Evolutionary conservation across 2,888 invertebrate species (phyloP).

Genomic region (Himalopsyche tibetana): DNA sequence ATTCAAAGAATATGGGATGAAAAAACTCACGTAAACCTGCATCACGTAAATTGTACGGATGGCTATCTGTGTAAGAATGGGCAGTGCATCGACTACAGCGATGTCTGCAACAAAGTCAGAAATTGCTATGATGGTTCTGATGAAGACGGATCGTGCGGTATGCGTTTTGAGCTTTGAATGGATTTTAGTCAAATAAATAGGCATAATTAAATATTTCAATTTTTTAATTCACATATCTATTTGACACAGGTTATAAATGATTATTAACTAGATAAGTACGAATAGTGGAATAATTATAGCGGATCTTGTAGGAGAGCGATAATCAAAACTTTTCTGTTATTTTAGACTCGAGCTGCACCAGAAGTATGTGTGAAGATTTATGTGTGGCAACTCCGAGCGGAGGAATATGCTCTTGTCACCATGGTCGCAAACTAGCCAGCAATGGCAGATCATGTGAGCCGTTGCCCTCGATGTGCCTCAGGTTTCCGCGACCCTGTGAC

Average conservation of each 20-base stretch:
- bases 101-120: slow-evolving; percentile 79
- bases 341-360: slow-evolving; percentile 72
- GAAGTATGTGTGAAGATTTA: slow-evolving; percentile 75
- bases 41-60: slow-evolving; percentile 69
- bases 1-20: slow-evolving; percentile 18
- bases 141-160: slow-evolving; percentile 80
- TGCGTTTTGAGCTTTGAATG: no score
- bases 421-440: slow-evolving; percentile 77
- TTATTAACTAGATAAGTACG: no score
- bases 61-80: slow-evolving; percentile 79
- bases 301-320: background rate
- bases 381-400: slow-evolving; percentile 83
- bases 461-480: slow-evolving; percentile 82
- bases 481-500: slow-evolving; percentile 77
- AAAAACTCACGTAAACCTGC: background rate
- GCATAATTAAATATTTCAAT: no score
- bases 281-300: no score
- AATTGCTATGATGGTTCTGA: slow-evolving; percentile 85
- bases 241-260: background rate
- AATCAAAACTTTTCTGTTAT: background rate
- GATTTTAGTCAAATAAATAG: no score
- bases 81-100: slow-evolving; percentile 80
- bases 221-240: no score
- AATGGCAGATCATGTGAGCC: slow-evolving; percentile 81
- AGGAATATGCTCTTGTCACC: slow-evolving; percentile 80